Conservation (phyloP, 2,113 vertebrate species). For the Bambusicola thoracicus region DNA sequence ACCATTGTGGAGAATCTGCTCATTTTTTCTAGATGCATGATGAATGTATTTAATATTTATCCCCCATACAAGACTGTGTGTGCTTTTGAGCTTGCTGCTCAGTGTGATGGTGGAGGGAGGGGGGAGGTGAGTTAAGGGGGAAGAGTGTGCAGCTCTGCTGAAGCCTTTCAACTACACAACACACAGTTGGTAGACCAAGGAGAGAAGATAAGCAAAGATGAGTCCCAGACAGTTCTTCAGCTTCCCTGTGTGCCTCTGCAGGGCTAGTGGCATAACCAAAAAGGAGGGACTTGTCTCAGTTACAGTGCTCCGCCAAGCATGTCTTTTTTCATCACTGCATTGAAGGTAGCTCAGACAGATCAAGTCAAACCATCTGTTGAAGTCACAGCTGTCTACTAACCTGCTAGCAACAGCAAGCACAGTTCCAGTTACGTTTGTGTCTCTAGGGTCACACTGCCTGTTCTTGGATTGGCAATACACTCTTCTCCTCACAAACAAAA, state of each 20-base stretch:
- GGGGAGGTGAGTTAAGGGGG: no score
- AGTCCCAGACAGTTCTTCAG: neutral
- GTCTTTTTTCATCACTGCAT: neutral
- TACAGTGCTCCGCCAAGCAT: neutral
- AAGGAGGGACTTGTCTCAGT: accelerated
- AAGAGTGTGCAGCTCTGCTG: neutral
- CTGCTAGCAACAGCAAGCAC: neutral
- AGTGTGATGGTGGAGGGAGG: neutral
- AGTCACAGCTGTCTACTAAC: neutral
- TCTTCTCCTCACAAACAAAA: neutral
- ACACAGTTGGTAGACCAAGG: accelerated
- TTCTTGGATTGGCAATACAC: neutral
- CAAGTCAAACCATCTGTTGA: neutral
- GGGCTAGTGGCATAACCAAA: accelerated
- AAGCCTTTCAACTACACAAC: neutral
- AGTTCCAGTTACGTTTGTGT: accelerated
- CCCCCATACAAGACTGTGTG: neutral
- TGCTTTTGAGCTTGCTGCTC: neutral
- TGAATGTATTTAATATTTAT: neutral
- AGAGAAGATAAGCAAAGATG: neutral
- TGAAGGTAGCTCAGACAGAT: neutral
- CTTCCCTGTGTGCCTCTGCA: neutral
- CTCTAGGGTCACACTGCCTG: neutral
- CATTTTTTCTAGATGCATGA: neutral
- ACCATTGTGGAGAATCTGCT: neutral